Evolutionary conservation across 2,113 vertebrate genomes (phyloP).

Genomic region (Sander vitreus): DNA sequence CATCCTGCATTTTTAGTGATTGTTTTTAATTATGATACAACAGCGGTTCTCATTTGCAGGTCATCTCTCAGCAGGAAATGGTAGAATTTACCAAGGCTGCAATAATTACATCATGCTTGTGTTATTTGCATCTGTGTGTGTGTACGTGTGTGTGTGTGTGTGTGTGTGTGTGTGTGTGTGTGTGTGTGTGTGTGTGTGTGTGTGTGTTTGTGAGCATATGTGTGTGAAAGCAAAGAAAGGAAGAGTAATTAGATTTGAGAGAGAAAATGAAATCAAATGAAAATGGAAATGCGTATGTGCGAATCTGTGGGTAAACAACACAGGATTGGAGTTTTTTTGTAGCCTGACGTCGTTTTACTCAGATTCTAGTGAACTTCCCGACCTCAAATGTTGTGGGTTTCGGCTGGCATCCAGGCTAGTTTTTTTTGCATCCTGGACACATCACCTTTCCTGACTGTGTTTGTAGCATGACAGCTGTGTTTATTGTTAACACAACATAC

Average conservation of each 20-base stretch:
- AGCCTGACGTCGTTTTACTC: no score
- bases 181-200: constrained; percentile 21
- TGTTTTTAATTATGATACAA: constrained; percentile 56
- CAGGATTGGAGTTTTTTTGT: not conserved
- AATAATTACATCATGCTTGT: constrained; percentile 78
- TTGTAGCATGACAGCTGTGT: constrained; percentile 13
- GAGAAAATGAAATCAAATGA: constrained; percentile 56
- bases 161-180: constrained; percentile 8
- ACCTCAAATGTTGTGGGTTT: no score
- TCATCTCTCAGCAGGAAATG: constrained; percentile 70
- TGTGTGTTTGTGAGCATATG: not conserved
- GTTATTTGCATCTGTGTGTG: constrained; percentile 61
- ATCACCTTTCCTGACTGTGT: constrained; percentile 20
- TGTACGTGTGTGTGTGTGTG: constrained; percentile 24
- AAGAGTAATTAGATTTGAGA: constrained; percentile 60
- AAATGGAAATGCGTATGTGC: constrained; percentile 56
- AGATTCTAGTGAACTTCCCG: no score
- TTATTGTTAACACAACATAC: constrained; percentile 37
- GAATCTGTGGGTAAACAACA: constrained; percentile 47
- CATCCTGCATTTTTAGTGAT: constrained; percentile 28
- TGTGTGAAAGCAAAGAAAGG: constrained; percentile 29
- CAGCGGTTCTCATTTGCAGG: constrained; percentile 54
- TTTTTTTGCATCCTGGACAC: not conserved
- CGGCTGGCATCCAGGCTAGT: no score
- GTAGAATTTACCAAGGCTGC: constrained; percentile 59